Conservation (phyloP, 2,888 invertebrate species). For the Deroplatys truncata region DNA sequence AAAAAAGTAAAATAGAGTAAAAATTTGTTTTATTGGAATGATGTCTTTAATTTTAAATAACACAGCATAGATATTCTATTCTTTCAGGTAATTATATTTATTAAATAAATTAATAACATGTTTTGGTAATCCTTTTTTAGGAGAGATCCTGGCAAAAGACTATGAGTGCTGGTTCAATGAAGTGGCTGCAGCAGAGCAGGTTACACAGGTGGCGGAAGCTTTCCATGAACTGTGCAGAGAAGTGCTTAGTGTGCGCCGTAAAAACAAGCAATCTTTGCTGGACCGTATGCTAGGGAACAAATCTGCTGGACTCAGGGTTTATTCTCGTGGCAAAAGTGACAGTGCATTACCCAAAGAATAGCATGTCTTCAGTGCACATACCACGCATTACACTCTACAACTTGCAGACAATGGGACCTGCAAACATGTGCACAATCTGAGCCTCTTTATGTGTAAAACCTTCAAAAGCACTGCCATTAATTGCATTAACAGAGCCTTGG, state of each 20-base stretch:
- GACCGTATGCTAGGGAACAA: constrained; percentile 80
- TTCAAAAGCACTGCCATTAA: background rate
- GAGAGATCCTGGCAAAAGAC: constrained; percentile 79
- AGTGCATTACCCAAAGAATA: constrained; percentile 78
- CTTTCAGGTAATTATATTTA: no score
- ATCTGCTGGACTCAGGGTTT: constrained; percentile 62
- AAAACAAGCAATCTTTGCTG: constrained; percentile 76
- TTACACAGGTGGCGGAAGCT: constrained; percentile 74
- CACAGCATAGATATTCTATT: no score
- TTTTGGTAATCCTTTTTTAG: constrained; percentile 35
- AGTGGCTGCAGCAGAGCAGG: constrained; percentile 84
- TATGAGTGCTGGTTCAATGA: constrained; percentile 85
- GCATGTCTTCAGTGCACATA: background rate
- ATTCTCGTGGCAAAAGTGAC: constrained; percentile 83
- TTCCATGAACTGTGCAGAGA: constrained; percentile 82
- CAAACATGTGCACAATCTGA: background rate
- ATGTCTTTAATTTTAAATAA: no score
- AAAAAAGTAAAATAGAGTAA: no score
- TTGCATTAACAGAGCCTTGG: background rate
- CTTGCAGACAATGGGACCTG: background rate
- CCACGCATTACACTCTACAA: background rate
- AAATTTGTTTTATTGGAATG: no score
- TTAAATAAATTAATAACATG: no score
- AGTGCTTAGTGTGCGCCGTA: constrained; percentile 70
- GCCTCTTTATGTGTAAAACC: background rate